A percentile compares a stretch with the other conserved stretches of the same genome.
phyloP scores from a whole-genome alignment of 1,140 invertebrate genomes.

The Cherax quadricarinatus region DNA sequence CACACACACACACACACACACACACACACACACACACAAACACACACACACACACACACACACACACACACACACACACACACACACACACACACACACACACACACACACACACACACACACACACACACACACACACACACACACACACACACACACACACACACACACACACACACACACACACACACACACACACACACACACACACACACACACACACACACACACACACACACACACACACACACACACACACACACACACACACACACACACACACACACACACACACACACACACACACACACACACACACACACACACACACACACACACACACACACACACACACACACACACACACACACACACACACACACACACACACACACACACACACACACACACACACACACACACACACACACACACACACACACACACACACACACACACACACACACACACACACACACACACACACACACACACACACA shows the following conservation, averaged over 20 bases:
- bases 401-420: no score
- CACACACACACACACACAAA: not conserved
- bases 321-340: not conserved
- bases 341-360: not conserved
- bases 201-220: not conserved
- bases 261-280: not conserved
- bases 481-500: no score
- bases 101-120: constrained; percentile 4
- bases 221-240: no score
- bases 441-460: no score
- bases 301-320: not conserved
- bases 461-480: no score
- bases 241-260: not conserved
- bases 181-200: not conserved
- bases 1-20: no score
- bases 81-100: constrained; percentile 13
- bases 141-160: constrained; percentile 36
- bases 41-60: no score
- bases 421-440: no score
- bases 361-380: not conserved
- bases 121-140: constrained; percentile 14
- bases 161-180: constrained; percentile 12
- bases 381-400: no score
- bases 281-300: not conserved
- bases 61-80: not conserved